A percentile compares a stretch with the other conserved stretches of the same genome.
These are phyloP conservation scores for Telmatochromis bifrenatus DNA, from an alignment of 2,113 vertebrate species.

Conservation along the genomic window DNA sequence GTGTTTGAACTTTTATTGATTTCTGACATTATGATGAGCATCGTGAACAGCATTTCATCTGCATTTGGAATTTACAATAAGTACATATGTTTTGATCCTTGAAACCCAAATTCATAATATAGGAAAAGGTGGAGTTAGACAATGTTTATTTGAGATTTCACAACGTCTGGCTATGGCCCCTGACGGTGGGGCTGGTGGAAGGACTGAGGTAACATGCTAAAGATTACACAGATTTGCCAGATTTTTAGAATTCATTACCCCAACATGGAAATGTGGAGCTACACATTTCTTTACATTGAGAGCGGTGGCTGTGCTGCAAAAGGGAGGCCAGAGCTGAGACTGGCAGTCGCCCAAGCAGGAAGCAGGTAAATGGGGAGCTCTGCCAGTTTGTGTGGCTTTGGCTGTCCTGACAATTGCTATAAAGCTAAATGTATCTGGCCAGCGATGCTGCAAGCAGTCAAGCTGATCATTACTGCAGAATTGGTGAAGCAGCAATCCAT, in stretches of 20 bases:
- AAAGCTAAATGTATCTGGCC: conserved; percentile 1
- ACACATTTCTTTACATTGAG: neutral
- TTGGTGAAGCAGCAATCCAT: neutral
- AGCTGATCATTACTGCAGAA: conserved; percentile 9
- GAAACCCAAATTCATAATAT: neutral
- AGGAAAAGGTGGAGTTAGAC: neutral
- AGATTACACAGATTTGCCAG: neutral
- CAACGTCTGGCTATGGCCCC: neutral
- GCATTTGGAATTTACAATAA: neutral
- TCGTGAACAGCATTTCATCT: neutral
- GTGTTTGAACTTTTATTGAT: neutral
- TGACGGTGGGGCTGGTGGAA: neutral
- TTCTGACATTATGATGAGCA: neutral
- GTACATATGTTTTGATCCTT: neutral
- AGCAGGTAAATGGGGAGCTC: conserved; percentile 6
- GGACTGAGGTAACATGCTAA: neutral
- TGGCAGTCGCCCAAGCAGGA: conserved; percentile 14
- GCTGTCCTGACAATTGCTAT: neutral
- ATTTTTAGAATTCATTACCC: neutral
- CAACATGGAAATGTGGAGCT: neutral
- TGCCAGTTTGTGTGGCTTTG: neutral
- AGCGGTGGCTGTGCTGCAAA: neutral
- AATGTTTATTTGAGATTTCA: neutral
- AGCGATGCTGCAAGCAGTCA: neutral
- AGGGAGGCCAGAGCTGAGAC: neutral